Conservation (phyloP, 2,797 vertebrate genomes). For the Channallabes apus region DNA sequence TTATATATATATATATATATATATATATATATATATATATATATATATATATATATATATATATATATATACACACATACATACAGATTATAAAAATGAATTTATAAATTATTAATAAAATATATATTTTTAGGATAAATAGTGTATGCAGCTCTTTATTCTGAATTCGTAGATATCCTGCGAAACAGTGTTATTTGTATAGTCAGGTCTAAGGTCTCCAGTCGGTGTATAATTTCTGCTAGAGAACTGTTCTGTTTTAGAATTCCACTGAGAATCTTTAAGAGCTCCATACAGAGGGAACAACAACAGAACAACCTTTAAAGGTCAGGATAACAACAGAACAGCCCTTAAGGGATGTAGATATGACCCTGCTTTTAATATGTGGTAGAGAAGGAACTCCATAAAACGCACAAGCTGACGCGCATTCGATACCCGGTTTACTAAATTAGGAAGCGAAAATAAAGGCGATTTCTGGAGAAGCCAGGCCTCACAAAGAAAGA, state of each 20-base stretch:
- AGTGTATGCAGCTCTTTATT: background rate
- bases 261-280: background rate
- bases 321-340: background rate
- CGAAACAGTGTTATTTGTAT: background rate
- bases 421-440: background rate
- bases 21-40: no score
- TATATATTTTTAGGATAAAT: no score
- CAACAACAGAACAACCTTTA: background rate
- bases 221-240: background rate
- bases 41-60: no score
- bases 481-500: background rate
- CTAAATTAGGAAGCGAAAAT: background rate
- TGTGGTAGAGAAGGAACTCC: no score
- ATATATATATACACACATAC: no score
- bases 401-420: background rate
- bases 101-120: no score
- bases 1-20: no score
- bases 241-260: background rate
- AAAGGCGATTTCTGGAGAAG: no score
- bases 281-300: background rate
- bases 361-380: background rate
- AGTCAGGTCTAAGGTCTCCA: background rate
- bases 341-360: background rate
- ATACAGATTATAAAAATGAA: no score
- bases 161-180: background rate